A percentile compares a stretch with the other conserved stretches of the same genome.
These are phyloP conservation scores for Argyrosomus regius DNA, from an alignment of 2,797 vertebrate species.

Conservation along the genomic window DNA sequence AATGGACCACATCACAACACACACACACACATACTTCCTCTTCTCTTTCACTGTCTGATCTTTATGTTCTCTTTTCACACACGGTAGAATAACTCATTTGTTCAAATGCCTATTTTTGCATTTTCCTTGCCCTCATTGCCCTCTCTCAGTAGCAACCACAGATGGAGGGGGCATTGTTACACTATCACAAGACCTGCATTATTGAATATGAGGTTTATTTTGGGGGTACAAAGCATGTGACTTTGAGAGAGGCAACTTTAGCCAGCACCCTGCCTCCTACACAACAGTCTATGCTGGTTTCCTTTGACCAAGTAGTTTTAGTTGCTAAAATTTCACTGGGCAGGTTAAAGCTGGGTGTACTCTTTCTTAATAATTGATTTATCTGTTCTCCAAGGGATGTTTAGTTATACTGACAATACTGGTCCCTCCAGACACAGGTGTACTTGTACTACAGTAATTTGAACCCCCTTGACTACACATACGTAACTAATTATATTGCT, in stretches of 20 bases:
- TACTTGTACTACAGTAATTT: neutral
- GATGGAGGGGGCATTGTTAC: neutral
- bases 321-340: neutral
- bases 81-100: neutral
- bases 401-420: neutral
- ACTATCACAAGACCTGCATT: neutral
- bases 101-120: neutral
- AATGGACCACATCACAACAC: constrained; percentile 51
- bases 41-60: constrained; percentile 3
- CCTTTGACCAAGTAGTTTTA: neutral
- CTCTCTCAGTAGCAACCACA: neutral
- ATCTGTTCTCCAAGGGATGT: neutral
- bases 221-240: neutral
- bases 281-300: neutral
- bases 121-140: neutral
- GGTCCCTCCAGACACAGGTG: neutral
- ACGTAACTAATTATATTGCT: neutral
- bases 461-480: neutral
- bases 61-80: neutral
- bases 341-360: neutral
- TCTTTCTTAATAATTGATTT: neutral
- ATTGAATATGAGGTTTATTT: neutral
- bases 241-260: neutral
- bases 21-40: constrained; percentile 26
- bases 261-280: neutral